Conservation (phyloP, 2,888 invertebrate species). For the Agrochola lota region DNA sequence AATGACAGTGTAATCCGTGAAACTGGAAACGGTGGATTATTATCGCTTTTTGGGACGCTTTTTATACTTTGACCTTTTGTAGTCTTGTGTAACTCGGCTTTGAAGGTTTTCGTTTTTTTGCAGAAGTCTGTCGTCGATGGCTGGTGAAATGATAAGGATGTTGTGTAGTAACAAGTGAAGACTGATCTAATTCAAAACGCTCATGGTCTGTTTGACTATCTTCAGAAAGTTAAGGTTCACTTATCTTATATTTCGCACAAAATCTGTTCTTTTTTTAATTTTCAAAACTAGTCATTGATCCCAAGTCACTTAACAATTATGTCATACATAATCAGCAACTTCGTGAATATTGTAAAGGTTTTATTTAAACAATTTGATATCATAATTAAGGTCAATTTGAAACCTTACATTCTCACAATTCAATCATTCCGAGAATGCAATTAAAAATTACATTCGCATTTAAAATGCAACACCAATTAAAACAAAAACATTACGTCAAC, state of each 20-base stretch:
- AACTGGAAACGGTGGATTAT: slow-evolving; percentile 78
- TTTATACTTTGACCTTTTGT: slow-evolving; percentile 63
- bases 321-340: not conserved
- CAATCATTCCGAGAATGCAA: slow-evolving; percentile 10
- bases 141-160: slow-evolving; percentile 16
- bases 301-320: too few species aligned
- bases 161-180: slow-evolving; percentile 37
- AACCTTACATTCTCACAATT: slow-evolving; percentile 24
- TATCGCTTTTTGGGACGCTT: slow-evolving; percentile 63
- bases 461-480: slow-evolving; percentile 42
- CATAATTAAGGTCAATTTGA: slow-evolving; percentile 28
- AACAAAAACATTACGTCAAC: slow-evolving; percentile 44
- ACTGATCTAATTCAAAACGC: slow-evolving; percentile 10
- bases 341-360: not conserved
- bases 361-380: not conserved
- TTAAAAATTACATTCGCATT: slow-evolving; percentile 21
- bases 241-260: too few species aligned
- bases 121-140: slow-evolving; percentile 13
- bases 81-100: slow-evolving; percentile 51
- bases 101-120: slow-evolving; percentile 38
- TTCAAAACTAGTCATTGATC: too few species aligned
- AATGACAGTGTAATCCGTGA: slow-evolving; percentile 75
- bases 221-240: too few species aligned
- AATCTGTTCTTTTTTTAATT: too few species aligned
- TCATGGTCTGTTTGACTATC: not conserved